Evolutionary conservation across 2,113 vertebrate genomes (phyloP).

Genomic region (Oceanites oceanicus): DNA sequence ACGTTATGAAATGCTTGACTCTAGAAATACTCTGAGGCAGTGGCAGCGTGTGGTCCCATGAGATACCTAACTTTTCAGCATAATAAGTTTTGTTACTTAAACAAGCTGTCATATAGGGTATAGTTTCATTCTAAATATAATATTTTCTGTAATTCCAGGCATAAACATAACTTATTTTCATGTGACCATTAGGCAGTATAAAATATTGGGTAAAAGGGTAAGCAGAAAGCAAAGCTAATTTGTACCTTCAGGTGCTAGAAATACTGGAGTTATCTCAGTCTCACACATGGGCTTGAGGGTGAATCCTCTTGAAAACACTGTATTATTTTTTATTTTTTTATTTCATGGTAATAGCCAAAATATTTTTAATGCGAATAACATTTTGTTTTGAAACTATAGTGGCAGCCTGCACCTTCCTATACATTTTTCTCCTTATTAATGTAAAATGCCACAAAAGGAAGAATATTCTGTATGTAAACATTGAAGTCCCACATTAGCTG

Average conservation of each 20-base stretch:
- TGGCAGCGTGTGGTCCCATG: accelerated
- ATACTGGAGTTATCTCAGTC: neutral
- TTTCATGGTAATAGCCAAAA: neutral
- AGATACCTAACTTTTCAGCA: neutral
- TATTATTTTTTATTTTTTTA: neutral
- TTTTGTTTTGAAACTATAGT: neutral
- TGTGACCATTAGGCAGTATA: neutral
- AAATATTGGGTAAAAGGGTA: neutral
- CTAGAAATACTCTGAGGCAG: neutral
- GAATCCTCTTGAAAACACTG: neutral
- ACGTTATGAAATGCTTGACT: neutral
- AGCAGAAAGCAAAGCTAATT: conserved; percentile 1
- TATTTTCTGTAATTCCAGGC: neutral
- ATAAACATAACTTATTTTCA: neutral
- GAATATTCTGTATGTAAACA: neutral
- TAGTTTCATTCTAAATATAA: neutral
- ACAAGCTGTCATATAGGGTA: neutral
- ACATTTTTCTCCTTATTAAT: neutral
- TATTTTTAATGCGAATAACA: neutral
- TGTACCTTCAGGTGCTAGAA: neutral
- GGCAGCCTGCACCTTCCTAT: neutral
- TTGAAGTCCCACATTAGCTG: neutral
- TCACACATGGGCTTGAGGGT: neutral
- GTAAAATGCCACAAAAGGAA: neutral
- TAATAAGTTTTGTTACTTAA: neutral